Evolutionary conservation across 2,797 vertebrate genomes (phyloP), one percentile per base, ranked within the genome.

Genomic region (Phoebastria nigripes): DNA sequence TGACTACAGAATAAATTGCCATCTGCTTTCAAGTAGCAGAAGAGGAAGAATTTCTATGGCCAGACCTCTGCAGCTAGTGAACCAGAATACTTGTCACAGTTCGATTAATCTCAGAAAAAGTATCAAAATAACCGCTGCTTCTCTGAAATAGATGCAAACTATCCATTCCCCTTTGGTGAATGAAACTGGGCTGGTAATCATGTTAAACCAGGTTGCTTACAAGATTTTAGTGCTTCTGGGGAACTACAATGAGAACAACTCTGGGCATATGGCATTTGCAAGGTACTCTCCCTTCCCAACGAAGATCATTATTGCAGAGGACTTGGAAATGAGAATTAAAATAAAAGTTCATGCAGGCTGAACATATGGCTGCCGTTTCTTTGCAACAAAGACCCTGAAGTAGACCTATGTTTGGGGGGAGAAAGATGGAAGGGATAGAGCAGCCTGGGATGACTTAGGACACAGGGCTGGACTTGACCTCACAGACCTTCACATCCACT

Each of bases 1-100:
- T 12, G 59, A 33, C 70, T 46, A 3, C n/a, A 39, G 80, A 90
- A 93, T 71, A 84, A 94, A 95, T 86, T 86, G 77, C 82, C 89
- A 90, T 82, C 87, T 90, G 89, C 62, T 96, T 84, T 84, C 89
- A 62, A 72, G 61, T 0, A 88, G 61, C 24, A 73, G 73, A 71
- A 87, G 46, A 39, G 59, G 62, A 84, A 62, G 49, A 51, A 93
- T 79, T 91, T 89, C 95, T 86, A 26, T 2, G 4, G 49, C 63
- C 72, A 80, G 33, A 79, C 54, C 83, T 94, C 59, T 39, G 74
- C 66, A 87, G 67, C 67, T 86, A 85, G 28, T 55, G 72, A 96
- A 65, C 70, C 87, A 90, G 42, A 87, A 87, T 82, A 54, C 83
- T 55, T 77, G 41, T 54, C 83, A 72, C 1, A 12, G 58, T 87